Evolutionary conservation across 2,888 invertebrate genomes (phyloP).

Genomic region (Drepana falcataria): DNA sequence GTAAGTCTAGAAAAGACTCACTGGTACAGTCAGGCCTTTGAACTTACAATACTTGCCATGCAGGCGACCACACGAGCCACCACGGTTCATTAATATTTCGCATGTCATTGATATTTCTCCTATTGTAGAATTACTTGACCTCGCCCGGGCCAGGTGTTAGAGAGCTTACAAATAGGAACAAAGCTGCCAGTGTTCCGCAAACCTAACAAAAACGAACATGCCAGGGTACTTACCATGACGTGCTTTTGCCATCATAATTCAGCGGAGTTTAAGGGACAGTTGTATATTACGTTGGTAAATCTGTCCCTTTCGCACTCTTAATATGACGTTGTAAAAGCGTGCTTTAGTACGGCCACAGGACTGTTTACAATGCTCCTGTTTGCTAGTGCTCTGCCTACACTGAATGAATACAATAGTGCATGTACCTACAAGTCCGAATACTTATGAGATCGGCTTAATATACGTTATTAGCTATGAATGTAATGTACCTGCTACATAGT

Average conservation of each 20-base stretch:
- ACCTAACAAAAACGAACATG: slow-evolving; percentile 31
- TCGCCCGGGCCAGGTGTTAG: slow-evolving; percentile 22
- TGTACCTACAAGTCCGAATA: slow-evolving; percentile 9
- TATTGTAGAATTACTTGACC: slow-evolving; percentile 12
- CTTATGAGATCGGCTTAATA: slow-evolving; percentile 22
- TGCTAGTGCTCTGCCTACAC: slow-evolving; percentile 12
- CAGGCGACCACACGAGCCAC: no score
- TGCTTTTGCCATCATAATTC: no score
- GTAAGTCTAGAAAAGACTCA: no score
- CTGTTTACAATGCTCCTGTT: slow-evolving; percentile 18
- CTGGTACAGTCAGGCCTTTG: no score
- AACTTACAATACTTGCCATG: no score
- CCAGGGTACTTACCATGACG: background rate
- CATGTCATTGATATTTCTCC: background rate
- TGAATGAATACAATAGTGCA: slow-evolving; percentile 3
- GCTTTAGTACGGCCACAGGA: background rate
- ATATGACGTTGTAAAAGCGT: no score
- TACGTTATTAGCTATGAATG: slow-evolving; percentile 38
- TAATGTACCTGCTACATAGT: slow-evolving; percentile 41
- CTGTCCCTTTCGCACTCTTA: no score
- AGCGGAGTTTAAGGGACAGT: no score
- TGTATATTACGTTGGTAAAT: no score
- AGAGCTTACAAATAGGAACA: slow-evolving; percentile 30
- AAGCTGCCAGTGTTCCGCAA: slow-evolving; percentile 30
- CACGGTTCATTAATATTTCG: no score